Base-by-base conservation (phyloP, 2,113 vertebrate species). In the Apodemus speciosus region DNA sequence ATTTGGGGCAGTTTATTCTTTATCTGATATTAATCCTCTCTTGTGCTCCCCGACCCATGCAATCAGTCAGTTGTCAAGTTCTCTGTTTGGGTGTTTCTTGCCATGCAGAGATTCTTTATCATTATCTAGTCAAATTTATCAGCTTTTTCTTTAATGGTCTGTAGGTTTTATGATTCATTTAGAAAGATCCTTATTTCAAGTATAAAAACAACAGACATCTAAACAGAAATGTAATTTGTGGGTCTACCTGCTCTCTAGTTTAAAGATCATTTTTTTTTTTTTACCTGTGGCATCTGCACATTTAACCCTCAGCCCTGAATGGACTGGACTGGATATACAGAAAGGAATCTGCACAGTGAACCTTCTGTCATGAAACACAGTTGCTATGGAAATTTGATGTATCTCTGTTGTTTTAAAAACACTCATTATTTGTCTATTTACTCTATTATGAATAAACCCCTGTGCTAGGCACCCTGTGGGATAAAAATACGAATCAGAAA, bases 371-470 rank as follows among this genome's bases (percentile, higher is more conserved):
- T 87, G 72, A 96, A 93, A 88, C 40, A 23, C 86, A 43, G 73
- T 86, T 97, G 93, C 95, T 94, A 94, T 95, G 94, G 94, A 95
- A 96, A 94, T 95, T 69, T 32, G 56, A 84, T 87, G 56, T 71
- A 64, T 38, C 43, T 94, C 64, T 95, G 68, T 84, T 89, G 30
- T 91, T 89, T 73, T 77, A 92, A 93, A 92, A 89, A 71, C 46
- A 86, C 30, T 92, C 62, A 90, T 81, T 46, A 86, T 46, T 92
- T 94, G 40, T 83, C 77, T 84, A 56, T 85, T 85, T 85, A 35
- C 81, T 35, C 30, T 66, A 49, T 91, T 92, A 84, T 60, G 79
- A 80, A 40, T 80, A 86, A 94, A 96, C 62, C 66, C 69, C 80
- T 91, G 38, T 76, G 53, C 88, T 95, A 94, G 88, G 79, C 85